These are phyloP conservation scores for Epinephelus coioides DNA, from an alignment of 2,797 vertebrate genomes.

Conservation along the genomic window DNA sequence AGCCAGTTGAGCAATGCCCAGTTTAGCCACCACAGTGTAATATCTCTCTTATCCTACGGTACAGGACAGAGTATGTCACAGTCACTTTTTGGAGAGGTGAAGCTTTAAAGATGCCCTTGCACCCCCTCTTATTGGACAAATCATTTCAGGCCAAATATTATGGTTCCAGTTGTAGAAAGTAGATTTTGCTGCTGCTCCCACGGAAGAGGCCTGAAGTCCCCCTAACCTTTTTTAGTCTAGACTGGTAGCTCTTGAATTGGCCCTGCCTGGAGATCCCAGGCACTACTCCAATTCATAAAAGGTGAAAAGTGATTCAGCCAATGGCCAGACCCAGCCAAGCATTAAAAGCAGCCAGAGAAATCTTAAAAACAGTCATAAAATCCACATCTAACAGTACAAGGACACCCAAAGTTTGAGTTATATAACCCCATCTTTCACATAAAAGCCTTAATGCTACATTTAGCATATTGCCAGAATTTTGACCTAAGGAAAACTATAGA, in stretches of 20 bases:
- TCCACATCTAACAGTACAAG: slow-evolving; percentile 40
- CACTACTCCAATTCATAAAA: slow-evolving; percentile 54
- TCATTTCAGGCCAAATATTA: not conserved
- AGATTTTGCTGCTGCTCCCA: slow-evolving; percentile 15
- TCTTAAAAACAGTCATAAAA: slow-evolving; percentile 61
- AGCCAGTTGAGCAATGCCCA: not conserved
- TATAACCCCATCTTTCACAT: slow-evolving; percentile 45
- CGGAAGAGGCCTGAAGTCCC: slow-evolving; percentile 18
- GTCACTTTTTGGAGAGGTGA: not conserved
- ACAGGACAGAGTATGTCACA: not conserved
- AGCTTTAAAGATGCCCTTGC: not conserved
- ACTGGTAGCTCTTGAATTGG: slow-evolving; percentile 19
- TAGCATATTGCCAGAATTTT: slow-evolving; percentile 50
- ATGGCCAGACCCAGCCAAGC: slow-evolving; percentile 49
- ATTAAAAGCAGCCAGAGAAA: slow-evolving; percentile 43
- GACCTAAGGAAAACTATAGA: slow-evolving; percentile 39
- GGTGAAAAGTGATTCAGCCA: slow-evolving; percentile 55
- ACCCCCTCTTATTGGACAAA: slow-evolving; percentile 5
- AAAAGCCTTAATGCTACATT: slow-evolving; percentile 54
- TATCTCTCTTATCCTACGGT: not conserved
- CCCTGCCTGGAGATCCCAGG: slow-evolving; percentile 8
- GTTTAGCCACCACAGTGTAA: not conserved
- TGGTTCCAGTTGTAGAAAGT: slow-evolving; percentile 6
- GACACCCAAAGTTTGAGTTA: slow-evolving; percentile 51
- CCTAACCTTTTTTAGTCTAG: slow-evolving; percentile 38